A percentile compares a stretch with the other conserved stretches of the same genome.
Evolutionary conservation across 2,888 invertebrate species (phyloP).

Genomic region (Dexiosoma caninum): DNA sequence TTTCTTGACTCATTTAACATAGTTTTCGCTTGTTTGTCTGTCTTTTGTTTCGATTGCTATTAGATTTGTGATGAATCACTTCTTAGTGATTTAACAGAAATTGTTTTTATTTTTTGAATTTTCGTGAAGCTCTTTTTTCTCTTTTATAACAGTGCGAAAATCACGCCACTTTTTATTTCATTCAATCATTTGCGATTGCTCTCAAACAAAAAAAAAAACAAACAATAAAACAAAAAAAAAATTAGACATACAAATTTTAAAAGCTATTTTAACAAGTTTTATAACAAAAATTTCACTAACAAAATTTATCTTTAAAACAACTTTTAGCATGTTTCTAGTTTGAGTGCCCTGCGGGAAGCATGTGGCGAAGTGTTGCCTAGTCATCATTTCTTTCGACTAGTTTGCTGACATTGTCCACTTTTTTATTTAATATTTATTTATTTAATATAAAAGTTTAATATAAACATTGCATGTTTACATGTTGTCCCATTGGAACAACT

Average conservation of each 20-base stretch:
- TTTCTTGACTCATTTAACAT: slow-evolving; percentile 19
- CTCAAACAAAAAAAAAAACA: background rate
- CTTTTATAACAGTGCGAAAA: background rate
- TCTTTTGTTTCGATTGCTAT: background rate
- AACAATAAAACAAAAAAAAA: background rate
- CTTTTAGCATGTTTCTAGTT: too few species aligned
- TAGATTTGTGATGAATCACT: slow-evolving; percentile 41
- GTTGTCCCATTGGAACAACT: too few species aligned
- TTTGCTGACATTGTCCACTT: too few species aligned
- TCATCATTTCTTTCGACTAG: background rate
- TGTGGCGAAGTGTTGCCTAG: background rate
- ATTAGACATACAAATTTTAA: background rate
- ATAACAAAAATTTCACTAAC: slow-evolving; percentile 28
- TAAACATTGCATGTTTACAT: too few species aligned
- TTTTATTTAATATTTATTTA: too few species aligned
- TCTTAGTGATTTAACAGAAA: slow-evolving; percentile 22
- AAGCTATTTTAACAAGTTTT: background rate
- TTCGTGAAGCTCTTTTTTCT: background rate
- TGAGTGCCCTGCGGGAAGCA: too few species aligned
- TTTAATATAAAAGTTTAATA: too few species aligned
- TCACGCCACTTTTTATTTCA: slow-evolving; percentile 44
- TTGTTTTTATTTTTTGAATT: background rate
- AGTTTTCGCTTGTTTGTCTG: background rate
- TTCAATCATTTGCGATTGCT: background rate
- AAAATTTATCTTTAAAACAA: slow-evolving; percentile 26